phyloP scores from a whole-genome alignment of 1,140 invertebrate genomes.

The Aporrectodea caliginosa region DNA sequence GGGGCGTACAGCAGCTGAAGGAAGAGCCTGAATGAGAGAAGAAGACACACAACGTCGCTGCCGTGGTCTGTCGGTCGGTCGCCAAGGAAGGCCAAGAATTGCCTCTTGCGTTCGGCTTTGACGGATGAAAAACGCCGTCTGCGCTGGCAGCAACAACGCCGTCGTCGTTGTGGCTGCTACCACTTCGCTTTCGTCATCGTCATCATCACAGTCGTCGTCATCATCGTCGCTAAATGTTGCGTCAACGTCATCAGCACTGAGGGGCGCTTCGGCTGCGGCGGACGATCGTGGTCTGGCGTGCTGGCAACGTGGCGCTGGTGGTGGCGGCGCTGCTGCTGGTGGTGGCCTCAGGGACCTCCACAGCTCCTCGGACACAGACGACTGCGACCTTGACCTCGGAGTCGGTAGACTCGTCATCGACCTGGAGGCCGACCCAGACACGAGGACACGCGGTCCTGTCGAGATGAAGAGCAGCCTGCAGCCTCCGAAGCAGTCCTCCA shows the following conservation, averaged over 20 bases:
- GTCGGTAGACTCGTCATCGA: conserved; percentile 1
- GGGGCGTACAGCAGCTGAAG: too few species aligned
- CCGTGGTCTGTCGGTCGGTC: too few species aligned
- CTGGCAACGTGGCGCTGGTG: not conserved
- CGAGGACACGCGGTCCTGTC: not conserved
- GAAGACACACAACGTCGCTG: too few species aligned
- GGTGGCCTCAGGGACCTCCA: not conserved
- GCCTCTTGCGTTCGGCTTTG: not conserved
- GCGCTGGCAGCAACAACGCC: not conserved
- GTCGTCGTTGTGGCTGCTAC: not conserved
- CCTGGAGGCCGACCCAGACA: conserved; percentile 4
- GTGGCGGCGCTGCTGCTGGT: too few species aligned
- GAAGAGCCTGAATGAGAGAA: too few species aligned
- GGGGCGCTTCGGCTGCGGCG: not conserved
- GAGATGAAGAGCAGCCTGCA: not conserved
- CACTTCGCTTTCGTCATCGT: not conserved
- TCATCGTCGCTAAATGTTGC: not conserved
- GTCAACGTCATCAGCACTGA: not conserved
- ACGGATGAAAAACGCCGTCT: not conserved
- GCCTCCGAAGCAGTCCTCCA: conserved; percentile 5
- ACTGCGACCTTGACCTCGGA: conserved; percentile 10
- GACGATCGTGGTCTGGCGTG: not conserved
- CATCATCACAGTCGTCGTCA: not conserved
- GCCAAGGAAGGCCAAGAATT: too few species aligned
- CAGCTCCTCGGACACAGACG: conserved; percentile 9